These are phyloP conservation scores for Lasioglossum villosulum DNA, from an alignment of 2,888 invertebrate species.

Conservation along the genomic window DNA sequence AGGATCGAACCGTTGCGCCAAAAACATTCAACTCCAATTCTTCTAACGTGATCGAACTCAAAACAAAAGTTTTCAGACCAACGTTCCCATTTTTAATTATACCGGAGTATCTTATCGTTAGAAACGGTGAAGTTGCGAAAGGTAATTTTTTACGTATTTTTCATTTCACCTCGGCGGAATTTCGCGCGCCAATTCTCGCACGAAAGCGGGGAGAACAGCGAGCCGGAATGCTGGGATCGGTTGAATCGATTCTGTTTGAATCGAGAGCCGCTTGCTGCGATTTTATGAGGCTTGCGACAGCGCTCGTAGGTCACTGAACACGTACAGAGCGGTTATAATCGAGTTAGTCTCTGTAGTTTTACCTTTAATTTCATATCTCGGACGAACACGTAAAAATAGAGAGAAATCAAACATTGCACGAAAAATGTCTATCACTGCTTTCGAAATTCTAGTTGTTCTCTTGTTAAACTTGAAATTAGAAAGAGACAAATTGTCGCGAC, in stretches of 20 bases:
- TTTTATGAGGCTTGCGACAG: constrained; percentile 10
- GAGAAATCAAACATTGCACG: constrained; percentile 1
- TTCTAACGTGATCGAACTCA: not conserved
- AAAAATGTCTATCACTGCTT: not conserved
- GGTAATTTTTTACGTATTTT: not conserved
- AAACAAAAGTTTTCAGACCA: not conserved
- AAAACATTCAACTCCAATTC: too few species aligned
- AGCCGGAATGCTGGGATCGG: constrained; percentile 17
- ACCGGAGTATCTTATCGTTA: not conserved
- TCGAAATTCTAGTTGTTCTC: not conserved
- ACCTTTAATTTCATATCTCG: not conserved
- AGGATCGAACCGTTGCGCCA: too few species aligned
- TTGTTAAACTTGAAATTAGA: not conserved
- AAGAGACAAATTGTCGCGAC: not conserved
- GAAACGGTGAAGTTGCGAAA: not conserved
- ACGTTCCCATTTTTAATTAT: too few species aligned
- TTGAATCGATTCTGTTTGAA: not conserved
- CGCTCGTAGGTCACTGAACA: constrained; percentile 5
- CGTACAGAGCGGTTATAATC: not conserved
- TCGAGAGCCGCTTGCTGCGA: not conserved
- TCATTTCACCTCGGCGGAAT: not conserved
- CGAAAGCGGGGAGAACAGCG: not conserved
- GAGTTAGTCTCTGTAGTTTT: constrained; percentile 2
- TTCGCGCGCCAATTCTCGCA: not conserved
- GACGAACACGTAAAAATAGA: not conserved